Base-by-base conservation (phyloP, 2,113 vertebrate genomes). In the Geococcyx californianus region DNA sequence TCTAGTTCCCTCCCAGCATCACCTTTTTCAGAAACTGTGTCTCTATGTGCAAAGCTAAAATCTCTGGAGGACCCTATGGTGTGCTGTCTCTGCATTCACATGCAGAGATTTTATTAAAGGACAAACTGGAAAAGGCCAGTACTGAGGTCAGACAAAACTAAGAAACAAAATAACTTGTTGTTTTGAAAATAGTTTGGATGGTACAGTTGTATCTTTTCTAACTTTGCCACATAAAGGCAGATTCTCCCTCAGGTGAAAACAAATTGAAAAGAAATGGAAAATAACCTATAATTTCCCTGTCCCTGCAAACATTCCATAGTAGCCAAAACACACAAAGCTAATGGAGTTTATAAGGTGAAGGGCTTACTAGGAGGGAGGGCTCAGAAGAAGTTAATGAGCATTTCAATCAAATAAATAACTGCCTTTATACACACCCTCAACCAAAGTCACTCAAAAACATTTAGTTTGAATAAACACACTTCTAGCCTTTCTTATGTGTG, bases 381-480 rank as follows among this genome's bases (percentile, higher is more conserved):
- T 92, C 81, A 17, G 42, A 55, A 52, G 33, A 84, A 59, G 15
- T 42, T 77, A 77, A 88, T 59, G 55, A 81, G 59, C 26, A 74
- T 74, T 92, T 87, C 68, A 89, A 20, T 72, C 47, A 94, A 92
- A 87, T 38, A 92, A 74, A 54, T 89, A 70, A 47, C 60, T 45
- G 3, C 56, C 9, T 82, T 82, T 69, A 63, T 34, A 67, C 7
- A 60, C n/a, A 64, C 2, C 4, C 13, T 63, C 31, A 67, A 34
- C 23, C 40, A 84, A 77, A 90, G 33, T 67, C 28, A 70, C 38
- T 75, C 7, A 63, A 44, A 92, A 84, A 84, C 34, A 77, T 4
- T 89, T 20, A 11, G n/a, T 44, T 63, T 73, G 23, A 80, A 74
- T 51, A 83, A 70, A 28, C 6, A 49, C 9, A 31, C 9, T 63